Percentiles rank a stretch among this genome's conserved stretches.
Conservation (phyloP, 1,140 invertebrate genomes). For the Latrodectus geometricus region DNA sequence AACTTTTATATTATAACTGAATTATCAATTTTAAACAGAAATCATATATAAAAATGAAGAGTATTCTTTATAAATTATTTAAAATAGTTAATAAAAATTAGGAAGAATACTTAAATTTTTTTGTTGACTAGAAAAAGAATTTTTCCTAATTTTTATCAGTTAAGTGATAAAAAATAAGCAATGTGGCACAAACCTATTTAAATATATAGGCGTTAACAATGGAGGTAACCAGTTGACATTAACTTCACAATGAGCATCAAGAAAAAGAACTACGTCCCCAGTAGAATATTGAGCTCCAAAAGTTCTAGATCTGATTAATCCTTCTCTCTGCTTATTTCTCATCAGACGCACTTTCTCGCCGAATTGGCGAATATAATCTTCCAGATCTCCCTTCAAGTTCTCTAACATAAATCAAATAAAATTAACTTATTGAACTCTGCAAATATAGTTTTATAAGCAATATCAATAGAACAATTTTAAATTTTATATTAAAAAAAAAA, state of each 20-base stretch:
- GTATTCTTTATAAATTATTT: neutral
- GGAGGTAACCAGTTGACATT: slow-evolving; percentile 97
- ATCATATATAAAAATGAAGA: neutral
- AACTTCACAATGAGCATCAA: slow-evolving; percentile 90
- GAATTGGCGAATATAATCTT: slow-evolving; percentile 87
- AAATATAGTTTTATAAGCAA: neutral
- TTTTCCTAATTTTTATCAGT: neutral
- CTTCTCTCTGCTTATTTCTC: slow-evolving; percentile 87
- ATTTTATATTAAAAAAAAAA: too few relatives aligned
- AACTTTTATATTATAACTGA: too few relatives aligned
- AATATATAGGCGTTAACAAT: slow-evolving; percentile 90
- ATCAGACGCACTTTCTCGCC: slow-evolving; percentile 88
- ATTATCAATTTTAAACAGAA: too few relatives aligned
- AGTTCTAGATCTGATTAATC: slow-evolving; percentile 90
- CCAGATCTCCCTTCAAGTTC: slow-evolving; percentile 87
- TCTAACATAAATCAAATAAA: slow-evolving; percentile 72
- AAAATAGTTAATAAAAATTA: neutral
- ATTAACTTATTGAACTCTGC: slow-evolving; percentile 24
- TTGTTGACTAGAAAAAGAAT: too few relatives aligned
- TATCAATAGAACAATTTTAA: neutral
- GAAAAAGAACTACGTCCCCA: slow-evolving; percentile 96
- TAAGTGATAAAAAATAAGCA: neutral
- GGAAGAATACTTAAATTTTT: too few relatives aligned
- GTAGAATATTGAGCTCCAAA: slow-evolving; percentile 91
- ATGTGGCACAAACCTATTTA: slow-evolving; percentile 76